Evolutionary conservation across 2,797 vertebrate genomes (phyloP), one percentile per base, ranked within the genome.

Genomic region (Poeciliopsis infans): DNA sequence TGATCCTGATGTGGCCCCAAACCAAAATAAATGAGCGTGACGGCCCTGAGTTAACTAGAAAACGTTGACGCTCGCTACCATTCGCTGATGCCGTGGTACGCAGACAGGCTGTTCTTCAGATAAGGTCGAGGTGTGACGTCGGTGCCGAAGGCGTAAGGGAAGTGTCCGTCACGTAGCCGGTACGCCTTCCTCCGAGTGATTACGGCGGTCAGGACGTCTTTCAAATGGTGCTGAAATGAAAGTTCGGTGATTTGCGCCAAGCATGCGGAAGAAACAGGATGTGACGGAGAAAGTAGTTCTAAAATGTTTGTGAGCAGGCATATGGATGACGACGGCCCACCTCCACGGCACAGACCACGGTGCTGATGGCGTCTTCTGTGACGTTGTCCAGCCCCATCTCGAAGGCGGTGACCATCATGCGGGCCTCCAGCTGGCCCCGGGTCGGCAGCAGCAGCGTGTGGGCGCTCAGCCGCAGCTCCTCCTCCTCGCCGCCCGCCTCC

Each of bases 381-480:
- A 99, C 96, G 7, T 98, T 98, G 92, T 99, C 98, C 86, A 99
- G 92, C 49, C 97, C 98, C 0, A 98, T 95, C 90, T 99, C 98
- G 3, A 97, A 99, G 0, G 98, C 98, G 0, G 97, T 97, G 81
- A 99, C 97, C 41, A 99, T 99, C 98, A 99, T 99, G n/a, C 98
- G 96, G 46, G 97, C 98, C 87, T 99, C 98, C 31, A 99, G 94
- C 84, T 99, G 98, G 18, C 97, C 97, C 41, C 97, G 94, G 0
- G 97, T 97, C 73, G 98, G 98, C 75, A 99, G 95, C 87, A 97
- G 95, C 95, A 98, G 96, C 0, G 98, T 99, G 84, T 99, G 98
- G 28, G 97, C 97, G 6, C 98, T 99, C n/a, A 99, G 96, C 68
- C 97, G 97, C 88, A 98, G 85, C 87, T 99, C 98, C 0, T 99